A percentile compares a stretch with the other conserved stretches of the same genome.
Conservation (phyloP, 2,113 vertebrate genomes). For the Forbesichthys agassizii region DNA sequence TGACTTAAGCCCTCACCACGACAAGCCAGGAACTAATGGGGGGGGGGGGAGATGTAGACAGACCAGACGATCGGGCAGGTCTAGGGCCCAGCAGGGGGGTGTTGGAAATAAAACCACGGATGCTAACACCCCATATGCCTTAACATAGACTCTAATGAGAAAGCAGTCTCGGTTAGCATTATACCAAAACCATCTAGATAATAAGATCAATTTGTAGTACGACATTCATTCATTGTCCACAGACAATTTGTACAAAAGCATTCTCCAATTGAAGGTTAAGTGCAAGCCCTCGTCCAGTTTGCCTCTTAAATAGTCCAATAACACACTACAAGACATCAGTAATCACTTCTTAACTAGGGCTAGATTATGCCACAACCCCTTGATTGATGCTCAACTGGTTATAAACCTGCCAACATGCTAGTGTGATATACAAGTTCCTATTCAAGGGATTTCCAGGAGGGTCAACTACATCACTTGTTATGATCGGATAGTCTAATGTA, state of each 20-base stretch:
- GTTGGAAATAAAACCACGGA: conserved; percentile 31
- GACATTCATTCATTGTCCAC: conserved; percentile 4
- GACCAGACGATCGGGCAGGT: conserved; percentile 60
- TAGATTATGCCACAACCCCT: conserved; percentile 35
- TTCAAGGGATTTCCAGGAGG: too few relatives aligned
- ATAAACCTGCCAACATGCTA: conserved; percentile 53
- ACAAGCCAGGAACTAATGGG: conserved; percentile 34
- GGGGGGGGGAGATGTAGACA: conserved; percentile 35
- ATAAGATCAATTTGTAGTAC: too few relatives aligned
- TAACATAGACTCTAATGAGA: conserved; percentile 3
- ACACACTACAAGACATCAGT: conserved; percentile 42
- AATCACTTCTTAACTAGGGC: conserved; percentile 40
- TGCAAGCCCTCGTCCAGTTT: neutral
- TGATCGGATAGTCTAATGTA: too few relatives aligned
- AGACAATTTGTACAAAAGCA: neutral
- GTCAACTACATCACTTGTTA: neutral
- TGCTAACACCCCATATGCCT: conserved; percentile 4
- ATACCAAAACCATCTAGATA: neutral
- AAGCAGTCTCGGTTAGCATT: neutral
- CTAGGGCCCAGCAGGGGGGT: conserved; percentile 56
- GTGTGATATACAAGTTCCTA: conserved; percentile 44
- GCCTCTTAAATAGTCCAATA: too few relatives aligned
- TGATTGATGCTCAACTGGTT: conserved; percentile 54
- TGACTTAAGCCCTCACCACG: conserved; percentile 61
- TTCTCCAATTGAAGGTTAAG: neutral